Evolutionary conservation across 2,888 invertebrate species (phyloP), one percentile per base, ranked within the genome.

Genomic region (Epirrita christyi): DNA sequence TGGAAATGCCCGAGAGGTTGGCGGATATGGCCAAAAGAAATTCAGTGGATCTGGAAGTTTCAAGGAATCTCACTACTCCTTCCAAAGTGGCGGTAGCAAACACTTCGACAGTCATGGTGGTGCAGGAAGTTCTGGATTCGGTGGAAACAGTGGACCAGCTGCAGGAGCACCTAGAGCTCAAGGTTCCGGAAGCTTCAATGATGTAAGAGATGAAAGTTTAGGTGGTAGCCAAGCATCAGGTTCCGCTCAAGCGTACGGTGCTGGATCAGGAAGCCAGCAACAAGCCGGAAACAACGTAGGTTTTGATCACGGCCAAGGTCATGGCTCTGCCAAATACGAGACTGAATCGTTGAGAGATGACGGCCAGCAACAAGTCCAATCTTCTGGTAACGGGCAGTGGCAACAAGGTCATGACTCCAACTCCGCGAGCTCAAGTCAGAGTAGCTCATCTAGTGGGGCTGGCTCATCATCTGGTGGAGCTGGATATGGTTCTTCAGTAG

Each of bases 31-130:
- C 0, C 64, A 59, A 43, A 48, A 55, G 10, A 47, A 62, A 21
- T 50, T 60, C 27, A 56, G 49, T 34, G 52, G 55, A 34, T 63
- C 61, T n/a, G 63, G 47, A 37, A 56, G 47, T 32, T 63, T 55
- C 47, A 70, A 70, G 43, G 63, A 67, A 59, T 62, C 66, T 10
- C 64, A 60, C 4, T 67, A 55, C 34, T 61, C 64, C 1, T 64
- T 53, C 52, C 63, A 67, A 41, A 65, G 57, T 27, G 60, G 58
- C 0, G 61, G 52, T 10, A 37, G 48, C 34, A 60, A 60, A 46
- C 27, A 53, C 15, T 64, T 61, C 9, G 48, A 29, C 1, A 47
- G 44, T 34, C 42, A 51, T 28, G 47, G 42, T 36, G 43, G 28
- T 37, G 40, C 27, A 41, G 36, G 34, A 4, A 15, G 15, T 11